phyloP scores from a whole-genome alignment of 2,888 invertebrate species.

The Diarsia brunnea region DNA sequence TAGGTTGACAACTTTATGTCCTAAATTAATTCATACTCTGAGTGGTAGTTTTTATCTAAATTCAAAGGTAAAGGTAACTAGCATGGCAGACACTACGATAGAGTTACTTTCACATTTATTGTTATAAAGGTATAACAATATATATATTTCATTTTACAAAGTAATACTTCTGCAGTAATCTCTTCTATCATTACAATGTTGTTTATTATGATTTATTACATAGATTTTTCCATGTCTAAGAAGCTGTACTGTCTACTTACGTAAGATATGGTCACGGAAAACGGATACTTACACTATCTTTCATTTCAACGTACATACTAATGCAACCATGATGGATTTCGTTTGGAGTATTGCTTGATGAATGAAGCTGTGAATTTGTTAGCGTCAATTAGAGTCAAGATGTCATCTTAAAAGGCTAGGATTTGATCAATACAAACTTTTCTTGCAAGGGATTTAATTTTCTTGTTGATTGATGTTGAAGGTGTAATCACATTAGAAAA shows the following conservation, averaged over 20 bases:
- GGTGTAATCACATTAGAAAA: not conserved
- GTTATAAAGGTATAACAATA: not conserved
- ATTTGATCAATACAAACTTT: not conserved
- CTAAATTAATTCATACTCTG: not conserved
- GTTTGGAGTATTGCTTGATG: not conserved
- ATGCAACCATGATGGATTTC: slow-evolving; percentile 12
- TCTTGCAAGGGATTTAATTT: not conserved
- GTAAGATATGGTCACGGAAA: slow-evolving; percentile 45
- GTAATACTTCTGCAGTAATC: slow-evolving; percentile 44
- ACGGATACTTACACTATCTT: slow-evolving; percentile 16
- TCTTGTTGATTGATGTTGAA: not conserved
- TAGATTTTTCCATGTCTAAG: slow-evolving; percentile 50
- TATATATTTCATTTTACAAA: not conserved
- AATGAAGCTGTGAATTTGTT: not conserved
- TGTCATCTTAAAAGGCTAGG: not conserved
- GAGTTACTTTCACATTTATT: not conserved
- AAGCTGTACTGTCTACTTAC: slow-evolving; percentile 18
- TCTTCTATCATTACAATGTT: slow-evolving; percentile 17
- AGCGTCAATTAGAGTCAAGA: not conserved
- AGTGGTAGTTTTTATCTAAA: too few species aligned
- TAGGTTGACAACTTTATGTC: too few species aligned
- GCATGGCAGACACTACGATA: not conserved
- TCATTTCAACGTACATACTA: slow-evolving; percentile 11
- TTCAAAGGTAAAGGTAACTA: too few species aligned
- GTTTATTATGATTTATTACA: slow-evolving; percentile 57